phyloP scores from a whole-genome alignment of 2,113 vertebrate species.

The Platysteira castanea region DNA sequence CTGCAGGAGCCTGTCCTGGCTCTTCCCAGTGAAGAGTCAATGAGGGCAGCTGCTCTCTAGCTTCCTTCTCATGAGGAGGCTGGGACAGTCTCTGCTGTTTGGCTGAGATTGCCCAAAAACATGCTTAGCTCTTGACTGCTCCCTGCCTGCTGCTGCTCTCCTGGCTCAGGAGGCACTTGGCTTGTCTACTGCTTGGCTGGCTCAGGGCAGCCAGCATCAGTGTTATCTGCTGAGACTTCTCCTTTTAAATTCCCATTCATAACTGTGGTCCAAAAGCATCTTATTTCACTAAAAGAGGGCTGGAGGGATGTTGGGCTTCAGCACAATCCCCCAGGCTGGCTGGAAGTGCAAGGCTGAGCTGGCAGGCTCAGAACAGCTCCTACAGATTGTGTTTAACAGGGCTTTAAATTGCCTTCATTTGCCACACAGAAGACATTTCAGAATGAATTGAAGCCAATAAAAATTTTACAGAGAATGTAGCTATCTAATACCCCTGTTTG shows the following conservation, averaged over 20 bases:
- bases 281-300: not conserved
- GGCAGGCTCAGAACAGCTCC: constrained; percentile 39
- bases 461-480: constrained; percentile 55
- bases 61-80: not conserved
- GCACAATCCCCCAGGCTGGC: constrained; percentile 16
- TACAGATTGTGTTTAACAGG: constrained; percentile 64
- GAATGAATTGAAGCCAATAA: constrained; percentile 68
- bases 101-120: not conserved
- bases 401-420: constrained; percentile 74
- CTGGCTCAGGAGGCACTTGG: not conserved
- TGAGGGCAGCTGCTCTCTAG: not conserved
- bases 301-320: not conserved
- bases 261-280: not conserved
- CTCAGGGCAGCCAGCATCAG: not conserved
- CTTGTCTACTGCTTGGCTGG: not conserved
- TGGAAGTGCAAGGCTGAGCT: constrained; percentile 23
- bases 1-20: not conserved
- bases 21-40: not conserved
- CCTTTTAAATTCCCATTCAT: not conserved
- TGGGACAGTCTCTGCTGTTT: not conserved
- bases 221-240: not conserved
- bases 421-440: constrained; percentile 62
- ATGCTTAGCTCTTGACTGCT: not conserved
- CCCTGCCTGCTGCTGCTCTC: not conserved
- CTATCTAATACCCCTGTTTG: constrained; percentile 22